Evolutionary conservation across 2,888 invertebrate species (phyloP), one percentile per base, ranked within the genome.

Genomic region (Scaptomyza parva): DNA sequence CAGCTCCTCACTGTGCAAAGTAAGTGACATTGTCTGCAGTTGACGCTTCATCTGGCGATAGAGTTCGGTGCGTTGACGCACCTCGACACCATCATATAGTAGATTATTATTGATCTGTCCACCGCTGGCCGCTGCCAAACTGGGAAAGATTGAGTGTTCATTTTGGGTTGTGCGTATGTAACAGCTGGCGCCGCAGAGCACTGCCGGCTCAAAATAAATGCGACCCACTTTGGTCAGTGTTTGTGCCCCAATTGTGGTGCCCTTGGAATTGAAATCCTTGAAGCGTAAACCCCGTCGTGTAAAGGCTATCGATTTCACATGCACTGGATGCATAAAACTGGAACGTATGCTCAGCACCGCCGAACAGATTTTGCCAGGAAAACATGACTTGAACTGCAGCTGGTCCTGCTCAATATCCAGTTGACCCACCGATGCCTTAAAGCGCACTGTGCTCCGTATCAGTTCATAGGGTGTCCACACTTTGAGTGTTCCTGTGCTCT

Each of bases 261-360:
- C 91, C n/a, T 86, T 89, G 6, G 78, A 68, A 72, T 92, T 92
- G 89, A 91, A 92, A 78, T 92, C 92, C 76, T 92, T 92, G 74
- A 93, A 93, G 73, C 93, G 94, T 14, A 96, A 92, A 5, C 95
- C 93, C 2, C 95, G 93, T 33, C 95, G 92, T 24, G 93, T 93
- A 59, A 95, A 94, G 33, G 93, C 73, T 9, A 92, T 88, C 8
- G 90, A 85, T 33, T 88, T 89, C 0, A 98, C 95, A 73, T 94
- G 94, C 96, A 98, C 96, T 51, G 94, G 93, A 84, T 95, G 94
- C 75, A 94, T 92, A 92, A 97, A 97, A 5, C 95, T 95, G 83
- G 96, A 97, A 88, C 96, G 95, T 70, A 98, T 94, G 89, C 95
- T 94, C 65, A 98, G 92, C 78, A 95, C 95, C 83, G 95, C 94